Evolutionary conservation across 2,888 invertebrate genomes (phyloP).

Genomic region (Tetragonisca angustula): DNA sequence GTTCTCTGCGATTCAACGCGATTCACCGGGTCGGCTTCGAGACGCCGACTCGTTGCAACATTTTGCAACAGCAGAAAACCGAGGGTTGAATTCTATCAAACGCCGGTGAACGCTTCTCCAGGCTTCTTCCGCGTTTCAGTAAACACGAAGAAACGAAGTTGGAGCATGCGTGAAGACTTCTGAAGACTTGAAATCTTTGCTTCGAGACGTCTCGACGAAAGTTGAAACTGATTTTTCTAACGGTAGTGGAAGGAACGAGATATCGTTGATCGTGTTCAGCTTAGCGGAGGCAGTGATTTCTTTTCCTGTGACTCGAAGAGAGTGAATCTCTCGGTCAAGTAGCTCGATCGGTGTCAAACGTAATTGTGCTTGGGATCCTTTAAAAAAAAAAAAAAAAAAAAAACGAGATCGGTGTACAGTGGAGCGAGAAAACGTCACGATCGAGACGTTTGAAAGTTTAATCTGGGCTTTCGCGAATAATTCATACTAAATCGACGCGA

Average conservation of each 20-base stretch:
- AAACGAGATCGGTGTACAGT: not conserved
- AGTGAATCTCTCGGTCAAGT: not conserved
- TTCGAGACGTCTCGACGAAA: not conserved
- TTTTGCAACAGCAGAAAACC: not conserved
- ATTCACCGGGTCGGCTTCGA: not conserved
- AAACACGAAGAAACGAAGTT: not conserved
- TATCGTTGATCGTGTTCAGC: slow-evolving; percentile 3
- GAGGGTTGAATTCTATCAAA: not conserved
- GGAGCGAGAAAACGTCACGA: not conserved
- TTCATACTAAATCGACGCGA: too few relatives aligned
- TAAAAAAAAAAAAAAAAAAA: too few relatives aligned
- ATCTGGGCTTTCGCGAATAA: too few relatives aligned
- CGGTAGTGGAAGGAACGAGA: not conserved
- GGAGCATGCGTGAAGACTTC: not conserved
- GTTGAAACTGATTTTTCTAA: not conserved
- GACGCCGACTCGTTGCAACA: not conserved
- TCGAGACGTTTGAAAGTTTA: not conserved
- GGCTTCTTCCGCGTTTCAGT: too few relatives aligned
- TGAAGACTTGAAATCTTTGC: not conserved
- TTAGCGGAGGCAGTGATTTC: not conserved
- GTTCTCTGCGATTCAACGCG: slow-evolving; percentile 61
- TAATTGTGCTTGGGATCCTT: not conserved
- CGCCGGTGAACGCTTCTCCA: not conserved
- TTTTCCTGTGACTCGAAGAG: not conserved
- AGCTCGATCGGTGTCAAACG: not conserved